Conservation (phyloP, 2,888 invertebrate species). For the Mythimna albipuncta region DNA sequence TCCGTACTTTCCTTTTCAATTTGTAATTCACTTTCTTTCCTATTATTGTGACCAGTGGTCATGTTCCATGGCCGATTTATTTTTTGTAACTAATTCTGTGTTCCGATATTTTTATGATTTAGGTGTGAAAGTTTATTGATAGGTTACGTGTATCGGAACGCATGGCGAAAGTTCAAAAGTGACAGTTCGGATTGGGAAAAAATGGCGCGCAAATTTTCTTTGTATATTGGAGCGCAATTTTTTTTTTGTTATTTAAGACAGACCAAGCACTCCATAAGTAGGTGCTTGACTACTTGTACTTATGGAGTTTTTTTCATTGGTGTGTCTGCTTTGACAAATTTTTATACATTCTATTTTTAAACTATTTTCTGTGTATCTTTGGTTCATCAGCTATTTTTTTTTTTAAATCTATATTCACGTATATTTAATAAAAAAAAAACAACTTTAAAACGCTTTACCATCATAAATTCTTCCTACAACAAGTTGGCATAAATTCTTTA, state of each 20-base stretch:
- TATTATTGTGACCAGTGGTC: constrained; percentile 61
- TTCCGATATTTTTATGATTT: constrained; percentile 44
- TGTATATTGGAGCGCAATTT: constrained; percentile 3
- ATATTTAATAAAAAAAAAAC: too few relatives aligned
- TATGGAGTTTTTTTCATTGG: too few relatives aligned
- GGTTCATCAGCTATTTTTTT: too few relatives aligned
- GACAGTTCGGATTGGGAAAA: constrained; percentile 29
- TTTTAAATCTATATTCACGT: too few relatives aligned
- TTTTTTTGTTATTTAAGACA: too few relatives aligned
- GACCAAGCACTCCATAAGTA: too few relatives aligned
- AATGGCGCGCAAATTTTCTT: constrained; percentile 10
- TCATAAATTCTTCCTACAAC: constrained; percentile 16
- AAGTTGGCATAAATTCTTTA: constrained; percentile 4
- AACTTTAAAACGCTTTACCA: not conserved
- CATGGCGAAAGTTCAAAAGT: constrained; percentile 47
- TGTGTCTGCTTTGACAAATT: too few relatives aligned
- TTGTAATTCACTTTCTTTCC: constrained; percentile 66
- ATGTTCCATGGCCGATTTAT: constrained; percentile 57
- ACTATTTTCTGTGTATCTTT: too few relatives aligned
- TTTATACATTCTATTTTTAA: too few relatives aligned
- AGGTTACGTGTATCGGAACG: constrained; percentile 61
- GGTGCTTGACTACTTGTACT: too few relatives aligned
- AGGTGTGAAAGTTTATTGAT: constrained; percentile 30
- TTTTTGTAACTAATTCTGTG: constrained; percentile 52
- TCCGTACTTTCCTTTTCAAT: constrained; percentile 68